Evolutionary conservation across 2,888 invertebrate genomes (phyloP), one percentile per base, ranked within the genome.

Genomic region (Kuschelorhynchus macadamiae): DNA sequence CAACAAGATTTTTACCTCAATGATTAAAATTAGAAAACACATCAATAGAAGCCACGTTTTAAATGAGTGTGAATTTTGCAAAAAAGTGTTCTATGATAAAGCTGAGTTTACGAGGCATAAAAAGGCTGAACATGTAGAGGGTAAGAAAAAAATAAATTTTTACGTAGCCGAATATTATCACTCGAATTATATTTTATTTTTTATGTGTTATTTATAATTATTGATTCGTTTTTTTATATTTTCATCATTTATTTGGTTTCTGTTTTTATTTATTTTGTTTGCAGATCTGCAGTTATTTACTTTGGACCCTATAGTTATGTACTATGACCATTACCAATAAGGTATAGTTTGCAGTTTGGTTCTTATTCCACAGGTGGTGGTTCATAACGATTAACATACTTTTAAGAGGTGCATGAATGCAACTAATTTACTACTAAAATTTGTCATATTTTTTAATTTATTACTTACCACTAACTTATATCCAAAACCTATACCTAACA

Each of bases 41-140:
- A 73, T 79, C 4, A 77, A 76, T 50, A 71, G 80, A 41, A 75
- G 77, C 9, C 80, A 80, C 66, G 74, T 78, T 30, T 76, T 77
- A 14, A 78, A 76, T 65, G 73, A 76, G 11, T 80, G 80, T 59
- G 75, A 76, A 18, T 74, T 76, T 59, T 80, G 80, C 59, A 72
- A 76, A 36, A 73, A 76, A 70, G 70, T 78, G 17, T 80, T 79
- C 70, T 78, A 78, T 67, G 78, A 80, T 61, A 73, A 79, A 25
- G 72, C 76, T 11, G 71, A 74, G 33, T 80, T 72, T 66, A 77
- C 78, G 0, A 77, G 75, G 57, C 80, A 80, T 56, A 75, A 65
- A 41, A 70, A 72, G 68, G 44, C 56, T 2, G 67, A 76, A 55
- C 80, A 80, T 60, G 71, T 71, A 33, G 73, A 72, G 41, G 73